Evolutionary conservation across 2,888 invertebrate species (phyloP).

Genomic region (Sinodicranocentrus sp.): DNA sequence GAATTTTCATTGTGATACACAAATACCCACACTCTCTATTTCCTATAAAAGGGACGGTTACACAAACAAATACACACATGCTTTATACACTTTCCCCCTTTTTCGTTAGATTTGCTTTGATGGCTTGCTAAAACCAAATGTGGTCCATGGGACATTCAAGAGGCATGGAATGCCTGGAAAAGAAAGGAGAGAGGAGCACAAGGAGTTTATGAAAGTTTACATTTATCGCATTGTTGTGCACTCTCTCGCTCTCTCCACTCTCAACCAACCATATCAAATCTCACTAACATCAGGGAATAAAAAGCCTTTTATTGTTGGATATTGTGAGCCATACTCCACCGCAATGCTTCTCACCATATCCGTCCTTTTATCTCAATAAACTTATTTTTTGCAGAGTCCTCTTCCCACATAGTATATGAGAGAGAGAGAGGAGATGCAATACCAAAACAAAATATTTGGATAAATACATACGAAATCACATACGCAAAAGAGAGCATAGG

Average conservation of each 20-base stretch:
- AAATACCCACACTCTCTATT: too few species aligned
- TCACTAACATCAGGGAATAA: constrained; percentile 57
- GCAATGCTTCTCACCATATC: too few species aligned
- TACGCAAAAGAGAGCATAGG: background rate
- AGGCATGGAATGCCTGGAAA: constrained; percentile 35
- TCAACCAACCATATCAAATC: constrained; percentile 57
- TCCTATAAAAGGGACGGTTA: too few species aligned
- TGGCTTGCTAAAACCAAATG: constrained; percentile 42
- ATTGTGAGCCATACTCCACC: too few species aligned
- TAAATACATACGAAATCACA: too few species aligned
- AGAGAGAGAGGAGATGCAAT: too few species aligned
- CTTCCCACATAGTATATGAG: too few species aligned
- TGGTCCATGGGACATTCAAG: constrained; percentile 40
- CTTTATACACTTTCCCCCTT: constrained; percentile 8
- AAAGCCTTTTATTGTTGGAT: constrained; percentile 54
- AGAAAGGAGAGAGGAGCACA: constrained; percentile 6
- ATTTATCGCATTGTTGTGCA: constrained; percentile 60
- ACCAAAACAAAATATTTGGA: too few species aligned
- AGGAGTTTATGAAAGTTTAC: constrained; percentile 48
- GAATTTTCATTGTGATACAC: too few species aligned
- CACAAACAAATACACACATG: too few species aligned
- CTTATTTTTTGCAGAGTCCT: too few species aligned
- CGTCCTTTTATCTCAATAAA: too few species aligned
- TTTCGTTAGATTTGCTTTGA: constrained; percentile 44
- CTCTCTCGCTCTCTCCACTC: constrained; percentile 46